Conservation (phyloP, 1,140 invertebrate genomes). For the Diabrotica virgifera region DNA sequence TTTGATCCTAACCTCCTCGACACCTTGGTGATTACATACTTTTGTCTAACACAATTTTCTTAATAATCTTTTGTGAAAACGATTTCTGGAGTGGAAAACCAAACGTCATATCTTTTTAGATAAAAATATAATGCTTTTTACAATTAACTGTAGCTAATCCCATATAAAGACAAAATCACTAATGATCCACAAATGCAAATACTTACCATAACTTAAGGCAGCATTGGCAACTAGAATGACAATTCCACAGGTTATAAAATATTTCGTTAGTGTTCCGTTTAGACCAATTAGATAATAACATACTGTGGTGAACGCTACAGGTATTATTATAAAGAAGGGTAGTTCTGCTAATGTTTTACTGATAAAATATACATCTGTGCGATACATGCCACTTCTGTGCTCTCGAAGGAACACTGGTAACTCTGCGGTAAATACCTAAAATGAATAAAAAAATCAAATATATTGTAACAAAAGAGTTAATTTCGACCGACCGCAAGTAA, state of each 20-base stretch:
- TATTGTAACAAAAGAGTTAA: no score
- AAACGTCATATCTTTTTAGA: no score
- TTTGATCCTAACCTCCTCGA: no score
- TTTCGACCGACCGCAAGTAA: no score
- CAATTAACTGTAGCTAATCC: no score
- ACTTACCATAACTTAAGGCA: slow-evolving; percentile 85
- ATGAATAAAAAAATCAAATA: slow-evolving; percentile 20
- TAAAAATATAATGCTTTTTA: no score
- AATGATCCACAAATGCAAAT: neutral
- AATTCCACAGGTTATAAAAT: slow-evolving; percentile 71
- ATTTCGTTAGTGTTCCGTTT: slow-evolving; percentile 67
- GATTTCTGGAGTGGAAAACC: no score
- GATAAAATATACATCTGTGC: slow-evolving; percentile 90
- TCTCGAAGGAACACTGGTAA: slow-evolving; percentile 89
- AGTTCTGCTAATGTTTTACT: slow-evolving; percentile 88
- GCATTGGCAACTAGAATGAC: slow-evolving; percentile 84
- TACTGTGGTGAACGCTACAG: slow-evolving; percentile 79
- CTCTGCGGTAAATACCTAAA: slow-evolving; percentile 88
- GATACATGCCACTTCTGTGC: slow-evolving; percentile 88
- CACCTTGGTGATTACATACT: no score
- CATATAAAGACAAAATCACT: no score
- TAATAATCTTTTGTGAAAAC: no score
- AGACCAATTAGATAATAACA: slow-evolving; percentile 87
- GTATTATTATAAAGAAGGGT: slow-evolving; percentile 77
- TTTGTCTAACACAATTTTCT: no score